A percentile compares a stretch with the other conserved stretches of the same genome.
Evolutionary conservation across 1,140 invertebrate species (phyloP).

Genomic region (Drosophila kepulauana): DNA sequence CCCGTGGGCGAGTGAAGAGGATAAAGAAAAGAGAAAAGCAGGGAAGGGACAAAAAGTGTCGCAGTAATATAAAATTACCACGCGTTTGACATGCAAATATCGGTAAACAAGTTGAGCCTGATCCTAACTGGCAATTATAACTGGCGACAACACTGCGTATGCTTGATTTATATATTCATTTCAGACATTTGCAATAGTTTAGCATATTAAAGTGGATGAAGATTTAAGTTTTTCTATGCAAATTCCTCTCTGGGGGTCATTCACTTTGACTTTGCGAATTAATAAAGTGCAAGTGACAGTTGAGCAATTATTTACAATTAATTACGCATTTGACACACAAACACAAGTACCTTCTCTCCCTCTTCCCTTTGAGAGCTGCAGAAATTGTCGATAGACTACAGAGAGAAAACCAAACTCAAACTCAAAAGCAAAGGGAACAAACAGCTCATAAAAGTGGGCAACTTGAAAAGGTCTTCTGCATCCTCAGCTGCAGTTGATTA

Average conservation of each 20-base stretch:
- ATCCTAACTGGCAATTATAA: constrained; percentile 48
- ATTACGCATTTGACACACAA: constrained; percentile 62
- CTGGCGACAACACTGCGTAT: constrained; percentile 36
- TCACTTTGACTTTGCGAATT: constrained; percentile 58
- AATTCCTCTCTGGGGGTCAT: constrained; percentile 35
- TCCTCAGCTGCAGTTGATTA: constrained; percentile 2
- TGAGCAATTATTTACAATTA: constrained; percentile 79
- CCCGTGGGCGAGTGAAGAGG: neutral
- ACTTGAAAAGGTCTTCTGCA: constrained; percentile 32
- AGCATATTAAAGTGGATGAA: constrained; percentile 2
- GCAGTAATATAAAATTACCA: constrained; percentile 78
- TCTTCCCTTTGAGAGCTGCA: constrained; percentile 8
- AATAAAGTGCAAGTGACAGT: constrained; percentile 74
- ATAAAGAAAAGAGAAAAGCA: neutral
- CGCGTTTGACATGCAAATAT: constrained; percentile 81
- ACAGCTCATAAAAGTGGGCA: constrained; percentile 15
- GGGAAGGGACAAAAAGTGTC: constrained; percentile 44
- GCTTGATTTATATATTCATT: constrained; percentile 25
- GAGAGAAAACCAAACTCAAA: constrained; percentile 14
- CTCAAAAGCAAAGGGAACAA: neutral
- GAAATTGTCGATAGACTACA: constrained; percentile 12
- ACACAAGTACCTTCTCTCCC: neutral
- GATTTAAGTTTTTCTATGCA: constrained; percentile 11
- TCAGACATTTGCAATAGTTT: neutral
- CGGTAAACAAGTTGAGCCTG: constrained; percentile 46